Evolutionary conservation across 2,797 vertebrate species (phyloP).

Genomic region (Sebastes umbrosus): DNA sequence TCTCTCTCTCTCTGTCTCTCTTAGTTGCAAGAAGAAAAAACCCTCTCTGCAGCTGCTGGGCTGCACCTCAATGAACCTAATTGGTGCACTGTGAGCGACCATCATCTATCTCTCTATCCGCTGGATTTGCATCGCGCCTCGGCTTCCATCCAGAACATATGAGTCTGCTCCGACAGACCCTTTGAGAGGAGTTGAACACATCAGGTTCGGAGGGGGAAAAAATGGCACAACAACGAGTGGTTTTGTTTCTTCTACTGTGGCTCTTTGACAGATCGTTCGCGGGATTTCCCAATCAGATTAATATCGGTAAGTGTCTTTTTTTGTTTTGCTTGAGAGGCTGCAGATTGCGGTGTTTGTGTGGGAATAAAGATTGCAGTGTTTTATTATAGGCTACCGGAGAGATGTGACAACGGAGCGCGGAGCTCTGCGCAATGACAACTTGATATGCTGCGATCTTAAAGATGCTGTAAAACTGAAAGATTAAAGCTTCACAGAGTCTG

Average conservation of each 20-base stretch:
- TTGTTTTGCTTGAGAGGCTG: not conserved
- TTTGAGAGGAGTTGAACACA: conserved; percentile 86
- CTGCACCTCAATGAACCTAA: conserved; percentile 89
- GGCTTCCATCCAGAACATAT: conserved; percentile 84
- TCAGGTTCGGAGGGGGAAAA: conserved; percentile 81
- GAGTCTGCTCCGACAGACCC: conserved; percentile 82
- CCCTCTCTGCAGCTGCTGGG: conserved; percentile 80
- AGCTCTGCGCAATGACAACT: conserved; percentile 67
- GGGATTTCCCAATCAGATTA: conserved; percentile 98
- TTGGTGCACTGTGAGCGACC: conserved; percentile 88
- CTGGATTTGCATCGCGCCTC: conserved; percentile 77
- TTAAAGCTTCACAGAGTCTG: not conserved
- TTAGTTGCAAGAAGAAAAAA: conserved; percentile 69
- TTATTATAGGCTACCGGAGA: conserved; percentile 4
- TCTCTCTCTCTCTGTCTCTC: not conserved
- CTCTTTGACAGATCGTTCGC: conserved; percentile 88
- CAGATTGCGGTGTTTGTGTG: not conserved
- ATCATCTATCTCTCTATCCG: conserved; percentile 63
- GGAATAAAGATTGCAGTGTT: not conserved
- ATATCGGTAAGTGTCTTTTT: conserved; percentile 90
- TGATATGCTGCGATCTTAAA: conserved; percentile 38
- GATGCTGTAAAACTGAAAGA: conserved; percentile 22
- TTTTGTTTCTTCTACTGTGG: conserved; percentile 88
- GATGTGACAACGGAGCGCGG: conserved; percentile 36
- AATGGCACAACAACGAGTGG: conserved; percentile 89